Evolutionary conservation across 2,113 vertebrate species (phyloP).

Genomic region (Ptilorrhoa leucosticta): DNA sequence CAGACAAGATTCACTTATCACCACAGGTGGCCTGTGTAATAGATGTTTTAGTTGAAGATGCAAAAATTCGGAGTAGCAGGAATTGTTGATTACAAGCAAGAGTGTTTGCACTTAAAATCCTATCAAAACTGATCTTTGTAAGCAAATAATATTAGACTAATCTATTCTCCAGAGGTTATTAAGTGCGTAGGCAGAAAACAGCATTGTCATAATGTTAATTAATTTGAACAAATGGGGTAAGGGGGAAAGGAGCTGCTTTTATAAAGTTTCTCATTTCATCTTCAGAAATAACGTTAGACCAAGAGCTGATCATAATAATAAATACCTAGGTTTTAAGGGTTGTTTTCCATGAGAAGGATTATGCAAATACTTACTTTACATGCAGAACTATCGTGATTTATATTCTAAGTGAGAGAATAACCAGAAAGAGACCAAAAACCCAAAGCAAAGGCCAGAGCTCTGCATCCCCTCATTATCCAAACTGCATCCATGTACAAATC

Average conservation of each 20-base stretch:
- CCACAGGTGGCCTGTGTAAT: constrained; percentile 58
- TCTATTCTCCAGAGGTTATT: constrained; percentile 38
- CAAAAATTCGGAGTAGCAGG: constrained; percentile 58
- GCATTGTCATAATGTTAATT: constrained; percentile 56
- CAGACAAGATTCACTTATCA: constrained; percentile 66
- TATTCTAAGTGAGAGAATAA: background rate
- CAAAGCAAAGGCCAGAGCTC: background rate
- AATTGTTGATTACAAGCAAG: constrained; percentile 64
- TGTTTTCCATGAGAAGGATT: background rate
- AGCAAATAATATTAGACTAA: constrained; percentile 60
- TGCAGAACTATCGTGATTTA: background rate
- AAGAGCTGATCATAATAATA: constrained; percentile 5
- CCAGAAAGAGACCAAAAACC: background rate
- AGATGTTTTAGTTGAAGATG: constrained; percentile 61
- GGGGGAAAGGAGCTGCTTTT: background rate
- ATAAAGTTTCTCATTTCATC: background rate
- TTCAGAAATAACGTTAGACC: constrained; percentile 18
- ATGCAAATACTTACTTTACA: background rate
- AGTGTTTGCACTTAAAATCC: constrained; percentile 48
- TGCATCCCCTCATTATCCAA: background rate
- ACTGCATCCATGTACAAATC: background rate
- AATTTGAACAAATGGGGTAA: constrained; percentile 35
- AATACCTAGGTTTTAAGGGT: background rate
- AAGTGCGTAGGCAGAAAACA: constrained; percentile 26
- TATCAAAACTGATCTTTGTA: constrained; percentile 57